Evolutionary conservation across 2,888 invertebrate genomes (phyloP).

Genomic region (Clostera curtula): DNA sequence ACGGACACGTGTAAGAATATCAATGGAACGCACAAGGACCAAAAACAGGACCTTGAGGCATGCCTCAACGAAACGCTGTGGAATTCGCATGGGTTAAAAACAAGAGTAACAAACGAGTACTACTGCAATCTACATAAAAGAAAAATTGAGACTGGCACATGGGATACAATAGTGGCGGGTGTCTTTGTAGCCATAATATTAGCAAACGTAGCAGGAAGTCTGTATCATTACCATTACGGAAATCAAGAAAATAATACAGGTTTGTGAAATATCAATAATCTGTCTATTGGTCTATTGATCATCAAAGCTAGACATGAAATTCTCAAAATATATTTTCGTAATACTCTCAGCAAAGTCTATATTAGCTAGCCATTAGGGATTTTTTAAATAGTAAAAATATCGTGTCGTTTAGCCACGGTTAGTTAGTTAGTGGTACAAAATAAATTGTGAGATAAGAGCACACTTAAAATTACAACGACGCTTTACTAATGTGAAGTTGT

Average conservation of each 20-base stretch:
- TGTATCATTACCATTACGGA: slow-evolving; percentile 6
- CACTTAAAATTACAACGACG: too few species aligned
- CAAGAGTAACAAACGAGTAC: slow-evolving; percentile 6
- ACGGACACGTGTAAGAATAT: slow-evolving; percentile 38
- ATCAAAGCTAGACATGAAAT: too few species aligned
- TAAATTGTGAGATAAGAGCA: too few species aligned
- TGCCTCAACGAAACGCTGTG: slow-evolving; percentile 18
- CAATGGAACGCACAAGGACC: slow-evolving; percentile 17
- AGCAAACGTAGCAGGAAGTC: slow-evolving; percentile 12
- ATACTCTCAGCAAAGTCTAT: too few species aligned
- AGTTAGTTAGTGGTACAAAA: too few species aligned
- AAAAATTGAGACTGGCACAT: slow-evolving; percentile 3
- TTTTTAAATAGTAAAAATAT: too few species aligned
- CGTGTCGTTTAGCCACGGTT: too few species aligned
- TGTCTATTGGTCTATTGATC: too few species aligned
- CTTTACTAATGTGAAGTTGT: neutral
- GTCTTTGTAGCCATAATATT: slow-evolving; percentile 6
- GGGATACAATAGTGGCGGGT: slow-evolving; percentile 9
- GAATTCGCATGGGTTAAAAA: slow-evolving; percentile 12
- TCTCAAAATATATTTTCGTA: too few species aligned
- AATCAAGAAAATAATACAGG: neutral
- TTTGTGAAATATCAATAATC: too few species aligned
- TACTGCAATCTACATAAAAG: slow-evolving; percentile 8
- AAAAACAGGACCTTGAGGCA: slow-evolving; percentile 12
- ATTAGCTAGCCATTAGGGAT: too few species aligned